Evolutionary conservation across 53 echinoderm and acorn worm genomes (phyloP).

Genomic region (Pentamera pediparva): DNA sequence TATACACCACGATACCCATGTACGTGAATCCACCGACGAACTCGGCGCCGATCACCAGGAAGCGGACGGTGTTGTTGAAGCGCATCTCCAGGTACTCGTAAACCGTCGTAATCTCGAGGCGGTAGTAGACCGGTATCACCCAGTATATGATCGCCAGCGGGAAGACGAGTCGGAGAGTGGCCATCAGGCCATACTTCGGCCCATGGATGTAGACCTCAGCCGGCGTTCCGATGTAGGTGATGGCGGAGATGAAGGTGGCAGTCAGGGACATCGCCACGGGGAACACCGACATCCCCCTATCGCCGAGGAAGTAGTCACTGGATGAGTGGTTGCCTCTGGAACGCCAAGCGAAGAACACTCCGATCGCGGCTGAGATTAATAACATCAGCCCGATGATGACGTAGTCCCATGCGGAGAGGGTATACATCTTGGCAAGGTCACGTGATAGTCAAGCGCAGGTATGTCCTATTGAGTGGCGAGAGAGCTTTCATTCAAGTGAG

Average conservation of each 20-base stretch:
- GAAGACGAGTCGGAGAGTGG: not conserved
- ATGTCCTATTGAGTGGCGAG: too few relatives aligned
- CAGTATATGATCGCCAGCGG: not conserved
- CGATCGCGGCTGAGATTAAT: not conserved
- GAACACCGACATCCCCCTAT: not conserved
- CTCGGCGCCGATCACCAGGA: not conserved
- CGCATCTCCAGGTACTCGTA: constrained; percentile 24
- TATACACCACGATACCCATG: constrained; percentile 26
- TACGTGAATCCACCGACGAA: constrained; percentile 23
- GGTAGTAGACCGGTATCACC: constrained; percentile 16
- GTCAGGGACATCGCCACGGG: constrained; percentile 9
- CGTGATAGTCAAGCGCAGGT: too few relatives aligned
- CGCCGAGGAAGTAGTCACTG: constrained; percentile 5
- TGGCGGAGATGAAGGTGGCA: constrained; percentile 8
- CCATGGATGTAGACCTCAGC: constrained; percentile 23
- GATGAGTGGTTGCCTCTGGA: not conserved
- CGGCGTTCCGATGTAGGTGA: constrained; percentile 25
- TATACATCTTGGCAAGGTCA: not conserved
- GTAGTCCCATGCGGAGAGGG: constrained; percentile 2
- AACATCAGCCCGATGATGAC: not conserved
- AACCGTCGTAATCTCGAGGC: constrained; percentile 3
- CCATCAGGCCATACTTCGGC: not conserved
- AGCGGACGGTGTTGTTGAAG: constrained; percentile 15
- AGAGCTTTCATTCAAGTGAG: too few relatives aligned
- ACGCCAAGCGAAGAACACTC: constrained; percentile 7